Base-by-base conservation (phyloP, 1,140 invertebrate species). In the Lucilia cuprina region DNA sequence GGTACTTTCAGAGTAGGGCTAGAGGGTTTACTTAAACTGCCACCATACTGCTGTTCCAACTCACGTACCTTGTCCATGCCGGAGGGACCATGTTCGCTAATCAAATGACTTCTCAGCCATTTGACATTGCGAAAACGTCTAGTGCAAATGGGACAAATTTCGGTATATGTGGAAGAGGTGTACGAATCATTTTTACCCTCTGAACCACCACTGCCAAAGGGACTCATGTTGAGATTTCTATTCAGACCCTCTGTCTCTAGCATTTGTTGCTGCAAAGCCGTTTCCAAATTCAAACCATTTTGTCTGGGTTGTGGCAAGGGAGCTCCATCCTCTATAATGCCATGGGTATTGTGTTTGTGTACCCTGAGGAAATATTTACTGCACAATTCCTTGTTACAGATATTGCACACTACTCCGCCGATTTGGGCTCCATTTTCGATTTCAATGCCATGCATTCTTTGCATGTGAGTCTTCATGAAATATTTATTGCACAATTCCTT, bases 401-500 rank as follows among this genome's bases (percentile, higher is more conserved):
- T 97, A 90, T 99, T 98, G 92, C 98, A 99, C 9, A 97, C 96
- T 0, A 98, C 97, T 5, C 97, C 97, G 8, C 97, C 97, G 17
- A 98, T 95, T 89, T 97, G 96, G 0, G 96, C 95, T 0, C 96
- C 96, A 88, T 96, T 96, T 91, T 98, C 97, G 65, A 99, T 96
- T 88, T 98, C 97, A 84, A 99, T 98, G 17, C 98, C 98, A 91
- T 99, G 99, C 96, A 99, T 99, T 91, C 99, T 96, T 87, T 99
- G 96, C 97, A 99, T 99, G 92, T 99, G 99, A 0, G 98, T 99
- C 90, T 99, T 98, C 95, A 99, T 98, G 91, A 99, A 99, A 89
- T 99, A 99, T 91, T 99, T 99, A 92, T 99, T 99, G 92, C 99
- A 99, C 49, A 99, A 92, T 91, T 99, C 98, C 92, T 99, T 99